A percentile compares a stretch with the other conserved stretches of the same genome.
Evolutionary conservation across 2,888 invertebrate species (phyloP).

Genomic region (Eudasyphora cyanicolor): DNA sequence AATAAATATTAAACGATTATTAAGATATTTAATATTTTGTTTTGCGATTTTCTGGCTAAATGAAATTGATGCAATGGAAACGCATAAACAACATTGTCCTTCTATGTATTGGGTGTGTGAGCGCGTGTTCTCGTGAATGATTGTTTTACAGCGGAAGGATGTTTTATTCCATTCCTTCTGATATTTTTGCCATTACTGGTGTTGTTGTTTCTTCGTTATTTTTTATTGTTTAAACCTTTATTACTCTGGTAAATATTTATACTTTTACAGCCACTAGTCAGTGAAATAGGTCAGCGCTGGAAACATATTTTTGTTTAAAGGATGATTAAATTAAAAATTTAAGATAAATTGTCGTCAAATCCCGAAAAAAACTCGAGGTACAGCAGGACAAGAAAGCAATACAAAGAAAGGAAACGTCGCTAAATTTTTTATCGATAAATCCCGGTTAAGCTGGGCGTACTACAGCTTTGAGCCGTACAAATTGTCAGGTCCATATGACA

Average conservation of each 20-base stretch:
- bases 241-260: not conserved
- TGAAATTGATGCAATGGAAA: constrained; percentile 14
- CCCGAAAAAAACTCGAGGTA: too few relatives aligned
- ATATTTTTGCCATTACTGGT: not conserved
- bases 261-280: too few relatives aligned
- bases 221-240: constrained; percentile 44
- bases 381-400: too few relatives aligned
- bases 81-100: not conserved
- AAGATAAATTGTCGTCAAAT: too few relatives aligned
- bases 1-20: constrained; percentile 16
- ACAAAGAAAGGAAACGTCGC: too few relatives aligned
- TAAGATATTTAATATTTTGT: constrained; percentile 42
- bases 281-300: too few relatives aligned
- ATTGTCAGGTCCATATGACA: too few relatives aligned
- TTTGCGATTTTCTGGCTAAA: constrained; percentile 32
- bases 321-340: too few relatives aligned
- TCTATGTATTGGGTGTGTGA: not conserved
- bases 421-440: too few relatives aligned
- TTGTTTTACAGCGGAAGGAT: constrained; percentile 9
- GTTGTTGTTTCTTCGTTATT: constrained; percentile 25
- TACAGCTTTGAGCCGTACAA: too few relatives aligned
- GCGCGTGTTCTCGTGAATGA: not conserved
- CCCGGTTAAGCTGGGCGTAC: too few relatives aligned
- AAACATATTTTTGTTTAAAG: too few relatives aligned
- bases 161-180: constrained; percentile 14